A percentile compares a stretch with the other conserved stretches of the same genome.
phyloP scores from a whole-genome alignment of 2,888 invertebrate genomes.

The Plusia festucae region DNA sequence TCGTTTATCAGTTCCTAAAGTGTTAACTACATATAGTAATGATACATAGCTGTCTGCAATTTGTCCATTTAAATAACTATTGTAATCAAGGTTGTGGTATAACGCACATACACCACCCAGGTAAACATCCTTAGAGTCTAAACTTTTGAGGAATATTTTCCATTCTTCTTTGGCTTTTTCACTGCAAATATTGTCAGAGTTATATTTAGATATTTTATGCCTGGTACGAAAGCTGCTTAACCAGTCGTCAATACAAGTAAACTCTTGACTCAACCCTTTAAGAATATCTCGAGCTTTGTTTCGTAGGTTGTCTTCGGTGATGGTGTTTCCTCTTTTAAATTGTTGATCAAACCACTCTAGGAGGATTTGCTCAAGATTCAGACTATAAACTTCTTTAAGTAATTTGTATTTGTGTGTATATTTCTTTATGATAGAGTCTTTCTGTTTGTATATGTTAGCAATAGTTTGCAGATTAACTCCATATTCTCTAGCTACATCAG shows the following conservation, averaged over 20 bases:
- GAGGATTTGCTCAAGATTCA: slow-evolving; percentile 63
- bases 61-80: slow-evolving; percentile 56
- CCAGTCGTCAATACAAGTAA: slow-evolving; percentile 63
- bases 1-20: slow-evolving; percentile 59
- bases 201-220: slow-evolving; percentile 63
- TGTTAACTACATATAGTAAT: slow-evolving; percentile 61
- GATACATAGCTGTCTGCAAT: slow-evolving; percentile 59
- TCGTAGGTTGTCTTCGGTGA: slow-evolving; percentile 58
- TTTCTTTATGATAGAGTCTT: slow-evolving; percentile 61
- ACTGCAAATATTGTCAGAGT: slow-evolving; percentile 44
- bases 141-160: slow-evolving; percentile 54
- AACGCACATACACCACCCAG: slow-evolving; percentile 63
- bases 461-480: slow-evolving; percentile 64
- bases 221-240: slow-evolving; percentile 61
- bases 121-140: slow-evolving; percentile 58
- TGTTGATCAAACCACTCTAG: slow-evolving; percentile 64
- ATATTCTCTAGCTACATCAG: slow-evolving; percentile 65
- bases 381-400: slow-evolving; percentile 51
- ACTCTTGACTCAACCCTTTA: slow-evolving; percentile 57
- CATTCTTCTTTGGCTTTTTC: slow-evolving; percentile 56
- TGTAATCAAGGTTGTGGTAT: slow-evolving; percentile 58
- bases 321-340: slow-evolving; percentile 52
- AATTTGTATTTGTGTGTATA: slow-evolving; percentile 60
- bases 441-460: slow-evolving; percentile 64
- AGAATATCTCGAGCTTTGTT: slow-evolving; percentile 60